These are phyloP conservation scores for Hippolais icterina DNA, from an alignment of 2,113 vertebrate species.

Conservation along the genomic window DNA sequence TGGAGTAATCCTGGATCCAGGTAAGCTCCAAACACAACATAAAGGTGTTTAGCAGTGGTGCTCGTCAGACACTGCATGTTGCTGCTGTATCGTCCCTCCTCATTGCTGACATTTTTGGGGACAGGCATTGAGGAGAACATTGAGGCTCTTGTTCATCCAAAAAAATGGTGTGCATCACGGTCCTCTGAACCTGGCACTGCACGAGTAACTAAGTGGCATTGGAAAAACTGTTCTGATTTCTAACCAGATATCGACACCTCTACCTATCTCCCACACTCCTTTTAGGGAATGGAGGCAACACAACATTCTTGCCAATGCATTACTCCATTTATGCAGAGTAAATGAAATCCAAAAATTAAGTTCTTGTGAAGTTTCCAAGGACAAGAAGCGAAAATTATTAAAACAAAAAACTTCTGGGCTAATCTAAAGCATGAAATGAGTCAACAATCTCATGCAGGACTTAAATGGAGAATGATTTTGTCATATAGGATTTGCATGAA, in stretches of 20 bases:
- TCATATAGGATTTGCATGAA: not conserved
- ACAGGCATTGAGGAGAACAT: not conserved
- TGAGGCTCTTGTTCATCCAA: not conserved
- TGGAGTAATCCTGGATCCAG: not conserved
- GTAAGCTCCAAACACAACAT: rapidly evolving
- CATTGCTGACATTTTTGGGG: not conserved
- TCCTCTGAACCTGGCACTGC: not conserved
- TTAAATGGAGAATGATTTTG: not conserved
- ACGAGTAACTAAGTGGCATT: not conserved
- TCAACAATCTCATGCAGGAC: not conserved
- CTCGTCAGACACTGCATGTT: not conserved
- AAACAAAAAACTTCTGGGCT: not conserved
- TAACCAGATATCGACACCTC: not conserved
- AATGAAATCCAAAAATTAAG: not conserved
- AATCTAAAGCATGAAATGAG: not conserved
- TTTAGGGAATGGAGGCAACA: not conserved
- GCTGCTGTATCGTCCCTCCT: not conserved
- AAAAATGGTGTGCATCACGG: rapidly evolving
- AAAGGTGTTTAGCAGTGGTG: not conserved
- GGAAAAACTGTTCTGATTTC: not conserved
- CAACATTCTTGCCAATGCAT: not conserved
- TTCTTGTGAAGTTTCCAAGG: not conserved
- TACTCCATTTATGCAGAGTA: not conserved
- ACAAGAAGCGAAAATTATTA: not conserved
- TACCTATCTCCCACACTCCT: not conserved